These are phyloP conservation scores for Microtus ochrogaster DNA, from an alignment of 2,113 vertebrate genomes.

Conservation along the genomic window DNA sequence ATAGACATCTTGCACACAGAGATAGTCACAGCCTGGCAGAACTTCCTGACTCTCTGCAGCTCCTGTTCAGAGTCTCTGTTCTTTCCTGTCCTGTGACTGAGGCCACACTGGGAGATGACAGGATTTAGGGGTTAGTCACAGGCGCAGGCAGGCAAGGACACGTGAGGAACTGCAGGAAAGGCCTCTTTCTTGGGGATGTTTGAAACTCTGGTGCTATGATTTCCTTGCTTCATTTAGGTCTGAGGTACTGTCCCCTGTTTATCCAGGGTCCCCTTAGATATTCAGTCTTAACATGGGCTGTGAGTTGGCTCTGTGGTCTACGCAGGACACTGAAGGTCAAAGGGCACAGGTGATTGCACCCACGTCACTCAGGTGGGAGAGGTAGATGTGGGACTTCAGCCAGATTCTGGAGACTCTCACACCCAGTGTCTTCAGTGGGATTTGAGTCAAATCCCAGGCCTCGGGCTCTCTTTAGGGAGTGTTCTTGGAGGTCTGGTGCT, in stretches of 20 bases:
- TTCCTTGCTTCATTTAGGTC: neutral
- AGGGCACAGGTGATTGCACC: neutral
- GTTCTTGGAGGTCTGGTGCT: neutral
- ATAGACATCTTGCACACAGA: neutral
- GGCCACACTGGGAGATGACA: neutral
- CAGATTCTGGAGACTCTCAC: neutral
- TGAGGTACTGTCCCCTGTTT: neutral
- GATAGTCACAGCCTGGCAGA: neutral
- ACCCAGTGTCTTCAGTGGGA: neutral
- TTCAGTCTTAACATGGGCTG: neutral
- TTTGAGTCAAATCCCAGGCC: neutral
- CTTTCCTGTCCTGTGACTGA: slow-evolving; percentile 4
- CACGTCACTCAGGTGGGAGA: too few species aligned
- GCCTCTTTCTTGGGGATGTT: neutral
- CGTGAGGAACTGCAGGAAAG: neutral
- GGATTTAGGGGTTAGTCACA: neutral
- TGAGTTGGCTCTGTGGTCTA: neutral
- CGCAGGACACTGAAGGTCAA: neutral
- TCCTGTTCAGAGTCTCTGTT: neutral
- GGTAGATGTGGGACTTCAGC: neutral
- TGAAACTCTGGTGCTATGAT: neutral
- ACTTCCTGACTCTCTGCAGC: slow-evolving; percentile 48
- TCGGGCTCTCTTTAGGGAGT: neutral
- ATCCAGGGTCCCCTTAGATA: neutral
- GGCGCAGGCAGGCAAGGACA: neutral